Evolutionary conservation across 2,888 invertebrate species (phyloP), one percentile per base, ranked within the genome.

Genomic region (Platerodrilus igneus): DNA sequence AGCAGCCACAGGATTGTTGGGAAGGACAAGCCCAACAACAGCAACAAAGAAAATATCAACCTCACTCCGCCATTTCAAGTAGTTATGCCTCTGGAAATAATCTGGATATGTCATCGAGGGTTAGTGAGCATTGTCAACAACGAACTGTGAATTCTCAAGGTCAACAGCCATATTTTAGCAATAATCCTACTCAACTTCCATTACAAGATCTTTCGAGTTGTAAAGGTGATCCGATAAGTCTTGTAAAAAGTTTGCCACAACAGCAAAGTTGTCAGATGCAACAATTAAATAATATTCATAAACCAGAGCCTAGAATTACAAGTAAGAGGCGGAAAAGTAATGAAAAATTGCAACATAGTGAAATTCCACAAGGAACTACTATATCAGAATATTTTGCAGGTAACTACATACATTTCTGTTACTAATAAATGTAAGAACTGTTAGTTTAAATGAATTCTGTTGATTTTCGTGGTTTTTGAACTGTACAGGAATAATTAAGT

Each of bases 151-250:
- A 68, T 16, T 64, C 70, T 2, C 71, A 72, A 49, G 71, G 79
- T 44, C 81, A 80, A 60, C 79, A 77, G 50, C 67, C 76, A 40
- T 83, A 81, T 67, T 82, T 81, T 62, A 83, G 83, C 57, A 68
- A 77, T 60, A 73, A 73, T 58, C 73, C 61, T 52, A 73, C 66
- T 52, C 76, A 74, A 54, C 73, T 75, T 13, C 76, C 79, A 17
- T 68, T 83, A 56, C 83, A 83, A 66, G 83, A 84, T 67, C 66
- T 83, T 34, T 81, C 81, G 41, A 81, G 83, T 61, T 83, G 83
- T 62, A 71, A 83, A 26, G 83, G 82, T 16, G 84, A 84, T 61
- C 82, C 83, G 3, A 83, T 83, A 81, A 82, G 78, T 59, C 80
- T 83, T 59, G 83, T 83, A 17, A 84, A 84, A 64, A 83, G 81